phyloP scores from a whole-genome alignment of 2,113 vertebrate genomes.

The Callaeas wilsoni region DNA sequence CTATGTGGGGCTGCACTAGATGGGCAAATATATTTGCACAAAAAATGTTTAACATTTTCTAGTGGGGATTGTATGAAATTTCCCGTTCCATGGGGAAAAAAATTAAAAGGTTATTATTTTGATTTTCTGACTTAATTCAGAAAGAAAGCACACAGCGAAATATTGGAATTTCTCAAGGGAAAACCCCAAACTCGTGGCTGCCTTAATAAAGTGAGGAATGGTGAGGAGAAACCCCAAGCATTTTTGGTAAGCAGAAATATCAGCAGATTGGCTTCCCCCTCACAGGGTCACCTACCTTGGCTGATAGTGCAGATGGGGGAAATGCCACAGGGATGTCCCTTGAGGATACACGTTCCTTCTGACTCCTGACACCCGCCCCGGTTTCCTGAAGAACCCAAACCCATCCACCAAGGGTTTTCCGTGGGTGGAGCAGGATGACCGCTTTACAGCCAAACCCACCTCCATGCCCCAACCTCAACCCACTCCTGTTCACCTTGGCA shows the following conservation, averaged over 20 bases:
- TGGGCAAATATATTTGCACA: background rate
- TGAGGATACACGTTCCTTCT: background rate
- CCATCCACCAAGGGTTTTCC: background rate
- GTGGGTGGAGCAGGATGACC: background rate
- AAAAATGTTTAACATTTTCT: background rate
- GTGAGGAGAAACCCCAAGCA: background rate
- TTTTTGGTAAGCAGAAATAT: background rate
- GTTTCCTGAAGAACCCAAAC: background rate
- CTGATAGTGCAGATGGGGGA: background rate
- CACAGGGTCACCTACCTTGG: background rate
- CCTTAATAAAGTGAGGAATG: background rate
- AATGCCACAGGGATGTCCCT: background rate
- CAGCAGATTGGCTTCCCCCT: background rate
- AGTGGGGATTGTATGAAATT: background rate
- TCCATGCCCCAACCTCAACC: background rate
- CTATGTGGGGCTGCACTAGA: background rate
- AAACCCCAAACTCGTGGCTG: background rate
- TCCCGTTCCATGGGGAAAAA: background rate
- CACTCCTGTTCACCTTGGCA: background rate
- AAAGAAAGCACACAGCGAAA: background rate
- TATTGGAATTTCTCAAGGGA: background rate
- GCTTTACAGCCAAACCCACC: background rate
- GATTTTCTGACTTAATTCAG: background rate
- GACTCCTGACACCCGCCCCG: accelerated
- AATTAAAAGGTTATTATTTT: background rate